Base-by-base conservation (phyloP, 2,113 vertebrate genomes). In the Bufo gargarizans region DNA sequence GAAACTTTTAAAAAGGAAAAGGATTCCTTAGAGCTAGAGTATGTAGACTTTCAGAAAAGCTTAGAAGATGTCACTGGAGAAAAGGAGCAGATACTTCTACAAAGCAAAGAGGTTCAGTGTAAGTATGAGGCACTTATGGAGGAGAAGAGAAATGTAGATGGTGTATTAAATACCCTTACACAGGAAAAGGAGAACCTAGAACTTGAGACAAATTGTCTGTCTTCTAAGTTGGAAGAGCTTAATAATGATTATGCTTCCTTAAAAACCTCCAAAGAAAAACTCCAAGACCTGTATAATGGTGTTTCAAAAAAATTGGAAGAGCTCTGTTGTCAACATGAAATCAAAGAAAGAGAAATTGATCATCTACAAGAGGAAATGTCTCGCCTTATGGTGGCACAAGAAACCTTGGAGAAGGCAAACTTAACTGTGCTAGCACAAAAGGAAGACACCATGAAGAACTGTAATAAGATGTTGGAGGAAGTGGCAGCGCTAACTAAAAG, bases 111-210 rank as follows among this genome's bases (percentile, higher is more conserved):
- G 83, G 82, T 96, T 0, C 91, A 93, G 84, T 72, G 90, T n/a
- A 93, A 97, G 90, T 94, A 93, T 17, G 89, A 92, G 0, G 89
- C 90, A 1, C 4, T 96, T 2, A 80, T 91, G 4, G 92, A 95
- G 65, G 93, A 94, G 71, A 98, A 96, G 78, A 81, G 86, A 17
- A 78, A 90, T 22, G 92, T 92, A 0, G 95, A 97, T 89, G 89
- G 91, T 6, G 91, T 91, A 22, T 90, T 96, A 49, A 85, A 91
- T 10, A 91, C 91, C 71, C 90, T 95, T 56, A 89, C 91, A 4
- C 91, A 90, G 90, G 95, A 97, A 82, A 93, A 93, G 17, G 93
- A 92, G 50, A 85, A 90, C 22, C 84, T 94, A 0, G 83, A 72
- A 4, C 91, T 90, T 58, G 92, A 96, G 67, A 94, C 91, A 0